A percentile compares a stretch with the other conserved stretches of the same genome.
phyloP scores from a whole-genome alignment of 1,140 invertebrate species.

The Lepeophtheirus salmonis region DNA sequence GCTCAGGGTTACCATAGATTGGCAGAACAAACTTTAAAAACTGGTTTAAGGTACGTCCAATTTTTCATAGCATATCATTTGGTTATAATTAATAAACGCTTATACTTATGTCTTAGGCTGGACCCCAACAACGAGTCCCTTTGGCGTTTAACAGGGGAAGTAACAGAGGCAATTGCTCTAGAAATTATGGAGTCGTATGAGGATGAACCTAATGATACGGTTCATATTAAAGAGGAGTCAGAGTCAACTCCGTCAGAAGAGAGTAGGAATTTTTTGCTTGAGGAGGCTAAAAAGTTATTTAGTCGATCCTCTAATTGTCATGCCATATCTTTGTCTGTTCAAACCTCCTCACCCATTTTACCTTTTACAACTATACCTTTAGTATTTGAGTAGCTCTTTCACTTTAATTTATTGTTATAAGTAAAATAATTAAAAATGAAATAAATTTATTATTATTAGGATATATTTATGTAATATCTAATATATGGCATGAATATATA shows the following conservation, averaged over 20 bases:
- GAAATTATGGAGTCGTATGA: neutral
- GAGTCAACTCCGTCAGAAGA: constrained; percentile 2
- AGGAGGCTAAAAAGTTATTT: neutral
- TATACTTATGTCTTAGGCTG: neutral
- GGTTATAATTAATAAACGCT: too few species aligned
- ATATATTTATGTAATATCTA: too few species aligned
- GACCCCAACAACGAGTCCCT: constrained; percentile 5
- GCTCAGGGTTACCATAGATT: constrained; percentile 2
- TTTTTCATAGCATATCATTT: too few species aligned
- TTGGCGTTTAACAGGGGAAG: neutral
- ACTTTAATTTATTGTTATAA: too few species aligned
- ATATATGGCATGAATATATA: too few species aligned
- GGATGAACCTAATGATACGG: neutral
- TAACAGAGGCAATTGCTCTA: neutral
- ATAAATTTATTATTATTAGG: too few species aligned
- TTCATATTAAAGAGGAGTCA: neutral
- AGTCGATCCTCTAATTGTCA: constrained; percentile 1
- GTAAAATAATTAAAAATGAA: too few species aligned
- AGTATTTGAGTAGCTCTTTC: constrained; percentile 2
- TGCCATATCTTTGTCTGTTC: neutral
- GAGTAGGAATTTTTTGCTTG: neutral
- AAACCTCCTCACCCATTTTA: neutral
- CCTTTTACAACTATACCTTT: constrained; percentile 2
- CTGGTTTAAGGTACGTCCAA: neutral
- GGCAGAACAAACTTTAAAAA: constrained; percentile 13